Evolutionary conservation across 2,797 vertebrate genomes (phyloP), one percentile per base, ranked within the genome.

Genomic region (Karalla daura): DNA sequence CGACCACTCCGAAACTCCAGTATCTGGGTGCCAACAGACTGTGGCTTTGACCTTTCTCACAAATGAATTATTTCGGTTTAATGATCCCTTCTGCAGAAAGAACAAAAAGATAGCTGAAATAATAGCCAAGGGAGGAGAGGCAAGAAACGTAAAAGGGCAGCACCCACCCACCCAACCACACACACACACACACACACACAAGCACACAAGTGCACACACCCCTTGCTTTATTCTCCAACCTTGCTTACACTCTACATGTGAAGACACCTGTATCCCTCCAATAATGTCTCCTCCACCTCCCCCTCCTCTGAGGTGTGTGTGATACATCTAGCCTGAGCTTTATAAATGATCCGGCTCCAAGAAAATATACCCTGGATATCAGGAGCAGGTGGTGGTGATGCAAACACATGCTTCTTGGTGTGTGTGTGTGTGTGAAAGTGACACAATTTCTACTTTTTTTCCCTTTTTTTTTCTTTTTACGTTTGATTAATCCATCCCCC

Each of bases 61-160:
- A 86, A 91, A 90, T 91, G 50, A 92, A 90, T 89, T 87, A 87
- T 90, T 91, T 92, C 76, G 63, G 82, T 90, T 88, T 93, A 91
- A 93, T 91, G 83, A 91, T 91, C 83, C 76, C 59, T 81, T 74
- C 75, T 84, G 78, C 66, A 77, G 78, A 74, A 87, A 88, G 69
- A 77, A 74, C 69, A 87, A 85, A 90, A 89, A 86, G 74, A 70
- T 75, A 76, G 76, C 73, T 68, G 79, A 79, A 81, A 88, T 90
- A 88, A 85, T 71, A 81, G 78, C 76, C 52, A 14, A 51, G 33
- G 30, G 73, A 66, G 39, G 60, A 17, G 54, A 37, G 54, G 13
- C 11, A 18, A 8, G 36, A 33, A 15, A 27, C 2, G 53, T 76
- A 73, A 84, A 85, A 85, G 80, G 70, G 70, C 78, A 85, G 54